Percentiles rank a stretch among this genome's conserved stretches.
Evolutionary conservation across 1,140 invertebrate species (phyloP).

Genomic region (Drosophila hydei): DNA sequence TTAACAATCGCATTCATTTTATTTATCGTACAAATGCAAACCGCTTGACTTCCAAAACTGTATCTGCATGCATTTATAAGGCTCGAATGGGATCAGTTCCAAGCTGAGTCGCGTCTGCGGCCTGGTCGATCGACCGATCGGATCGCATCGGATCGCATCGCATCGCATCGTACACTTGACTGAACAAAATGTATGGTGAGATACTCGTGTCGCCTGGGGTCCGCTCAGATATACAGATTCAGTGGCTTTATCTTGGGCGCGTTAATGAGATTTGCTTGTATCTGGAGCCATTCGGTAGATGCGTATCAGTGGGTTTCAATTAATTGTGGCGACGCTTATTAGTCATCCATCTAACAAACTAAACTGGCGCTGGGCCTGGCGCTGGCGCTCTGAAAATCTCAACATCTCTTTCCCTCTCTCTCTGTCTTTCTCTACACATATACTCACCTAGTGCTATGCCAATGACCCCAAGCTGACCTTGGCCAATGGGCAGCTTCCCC

Average conservation of each 20-base stretch:
- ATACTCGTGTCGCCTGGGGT: slow-evolving; percentile 41
- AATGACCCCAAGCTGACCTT: slow-evolving; percentile 55
- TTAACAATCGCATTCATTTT: slow-evolving; percentile 82
- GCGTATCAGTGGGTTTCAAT: slow-evolving; percentile 80
- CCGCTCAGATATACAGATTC: slow-evolving; percentile 52
- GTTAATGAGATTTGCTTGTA: slow-evolving; percentile 83
- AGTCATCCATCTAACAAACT: slow-evolving; percentile 81
- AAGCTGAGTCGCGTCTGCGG: neutral
- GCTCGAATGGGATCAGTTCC: slow-evolving; percentile 26
- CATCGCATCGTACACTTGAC: slow-evolving; percentile 69
- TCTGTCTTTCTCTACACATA: neutral
- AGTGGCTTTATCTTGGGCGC: slow-evolving; percentile 80
- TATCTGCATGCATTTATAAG: slow-evolving; percentile 81
- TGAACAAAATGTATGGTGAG: slow-evolving; percentile 77
- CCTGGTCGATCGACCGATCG: slow-evolving; percentile 16
- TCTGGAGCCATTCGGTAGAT: slow-evolving; percentile 81
- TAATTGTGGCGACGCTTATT: slow-evolving; percentile 82
- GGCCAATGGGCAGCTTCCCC: slow-evolving; percentile 23
- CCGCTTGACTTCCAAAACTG: slow-evolving; percentile 81
- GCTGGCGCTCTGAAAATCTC: slow-evolving; percentile 44
- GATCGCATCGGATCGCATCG: slow-evolving; percentile 28
- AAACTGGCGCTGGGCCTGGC: slow-evolving; percentile 51
- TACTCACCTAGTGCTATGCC: slow-evolving; percentile 35
- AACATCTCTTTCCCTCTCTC: neutral
- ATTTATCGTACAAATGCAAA: slow-evolving; percentile 82